Percentiles rank a stretch among this genome's conserved stretches.
Conservation (phyloP, 2,113 vertebrate genomes). For the Arenaria interpres region DNA sequence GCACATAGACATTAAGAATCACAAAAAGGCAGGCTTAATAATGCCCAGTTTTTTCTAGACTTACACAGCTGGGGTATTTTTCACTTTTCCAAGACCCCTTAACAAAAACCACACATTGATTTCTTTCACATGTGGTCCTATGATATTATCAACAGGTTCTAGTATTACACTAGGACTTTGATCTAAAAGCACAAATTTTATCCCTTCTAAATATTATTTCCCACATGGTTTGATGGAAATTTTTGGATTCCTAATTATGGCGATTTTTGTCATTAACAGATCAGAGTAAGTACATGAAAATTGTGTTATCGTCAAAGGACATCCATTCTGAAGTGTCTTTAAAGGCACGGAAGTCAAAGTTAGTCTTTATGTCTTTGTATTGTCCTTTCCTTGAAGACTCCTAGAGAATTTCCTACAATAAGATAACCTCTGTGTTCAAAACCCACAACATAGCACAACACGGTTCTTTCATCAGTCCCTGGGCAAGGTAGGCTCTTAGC, state of each 20-base stretch:
- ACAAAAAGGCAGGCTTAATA: conserved; percentile 48
- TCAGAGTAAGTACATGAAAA: not conserved
- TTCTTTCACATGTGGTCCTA: conserved; percentile 13
- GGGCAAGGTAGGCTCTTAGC: not conserved
- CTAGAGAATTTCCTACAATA: not conserved
- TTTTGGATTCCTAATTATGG: not conserved
- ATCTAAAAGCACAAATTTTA: not conserved
- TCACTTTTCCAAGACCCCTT: conserved; percentile 6
- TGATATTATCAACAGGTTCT: conserved; percentile 1
- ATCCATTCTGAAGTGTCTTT: not conserved
- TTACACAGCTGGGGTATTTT: not conserved
- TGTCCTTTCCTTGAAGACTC: not conserved
- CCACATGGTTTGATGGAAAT: not conserved
- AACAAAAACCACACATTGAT: not conserved
- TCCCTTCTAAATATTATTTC: not conserved
- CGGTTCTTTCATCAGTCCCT: not conserved
- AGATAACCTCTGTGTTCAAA: not conserved
- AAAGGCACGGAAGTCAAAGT: not conserved
- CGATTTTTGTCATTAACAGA: not conserved
- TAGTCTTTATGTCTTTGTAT: not conserved
- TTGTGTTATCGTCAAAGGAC: not conserved
- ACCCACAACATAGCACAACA: not conserved
- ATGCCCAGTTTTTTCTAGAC: conserved; percentile 6
- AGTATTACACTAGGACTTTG: not conserved
- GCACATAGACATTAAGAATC: conserved; percentile 72